A percentile compares a stretch with the other conserved stretches of the same genome.
phyloP scores from a whole-genome alignment of 2,888 invertebrate species.

The Shargacucullia verbasci region DNA sequence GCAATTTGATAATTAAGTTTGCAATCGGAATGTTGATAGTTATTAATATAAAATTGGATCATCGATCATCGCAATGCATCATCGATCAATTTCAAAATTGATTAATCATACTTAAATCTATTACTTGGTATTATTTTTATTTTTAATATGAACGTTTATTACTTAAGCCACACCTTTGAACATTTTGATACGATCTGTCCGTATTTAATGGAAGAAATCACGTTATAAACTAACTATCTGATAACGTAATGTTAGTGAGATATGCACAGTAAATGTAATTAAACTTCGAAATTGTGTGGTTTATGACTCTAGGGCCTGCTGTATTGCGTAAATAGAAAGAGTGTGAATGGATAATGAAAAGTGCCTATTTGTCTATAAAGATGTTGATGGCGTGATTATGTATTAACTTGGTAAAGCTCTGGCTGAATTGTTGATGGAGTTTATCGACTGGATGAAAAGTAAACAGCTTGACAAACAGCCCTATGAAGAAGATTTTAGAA shows the following conservation, averaged over 20 bases:
- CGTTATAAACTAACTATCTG: constrained; percentile 37
- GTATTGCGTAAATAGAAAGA: constrained; percentile 9
- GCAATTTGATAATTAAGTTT: not conserved
- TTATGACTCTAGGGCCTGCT: constrained; percentile 7
- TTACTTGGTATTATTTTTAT: no score
- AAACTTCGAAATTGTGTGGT: constrained; percentile 30
- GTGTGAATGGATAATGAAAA: constrained; percentile 6
- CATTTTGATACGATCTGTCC: constrained; percentile 52
- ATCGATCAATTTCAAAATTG: constrained; percentile 27
- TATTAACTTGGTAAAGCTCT: no score
- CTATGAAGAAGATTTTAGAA: no score
- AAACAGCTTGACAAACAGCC: no score
- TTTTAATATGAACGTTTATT: not conserved
- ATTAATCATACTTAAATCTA: no score
- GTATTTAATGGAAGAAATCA: constrained; percentile 59
- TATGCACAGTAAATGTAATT: constrained; percentile 37
- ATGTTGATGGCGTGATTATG: not conserved
- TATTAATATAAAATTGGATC: not conserved
- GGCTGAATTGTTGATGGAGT: no score
- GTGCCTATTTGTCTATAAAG: not conserved
- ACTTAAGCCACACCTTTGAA: constrained; percentile 27
- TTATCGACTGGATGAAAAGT: no score
- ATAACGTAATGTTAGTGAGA: constrained; percentile 34
- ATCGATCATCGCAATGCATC: constrained; percentile 16
- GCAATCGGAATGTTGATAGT: constrained; percentile 17